Evolutionary conservation across 2,113 vertebrate species (phyloP).

Genomic region (Salvelinus fontinalis): DNA sequence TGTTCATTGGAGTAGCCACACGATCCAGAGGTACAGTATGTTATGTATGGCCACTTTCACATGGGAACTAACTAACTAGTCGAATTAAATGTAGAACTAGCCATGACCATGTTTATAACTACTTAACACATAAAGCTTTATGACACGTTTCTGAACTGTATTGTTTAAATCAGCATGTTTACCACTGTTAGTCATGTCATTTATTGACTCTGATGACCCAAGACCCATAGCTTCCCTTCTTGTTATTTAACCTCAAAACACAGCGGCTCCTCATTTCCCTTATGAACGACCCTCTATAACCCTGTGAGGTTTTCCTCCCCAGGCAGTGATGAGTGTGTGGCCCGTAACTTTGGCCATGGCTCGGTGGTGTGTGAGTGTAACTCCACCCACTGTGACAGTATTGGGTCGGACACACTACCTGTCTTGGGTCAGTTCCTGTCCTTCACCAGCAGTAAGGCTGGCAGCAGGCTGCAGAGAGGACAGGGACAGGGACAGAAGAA

Average conservation of each 20-base stretch:
- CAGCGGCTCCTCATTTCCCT: no score
- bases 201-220: no score
- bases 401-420: constrained; percentile 72
- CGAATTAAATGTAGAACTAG: background rate
- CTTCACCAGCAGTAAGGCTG: constrained; percentile 81
- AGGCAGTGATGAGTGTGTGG: constrained; percentile 72
- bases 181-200: background rate
- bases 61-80: background rate
- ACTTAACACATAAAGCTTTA: no score
- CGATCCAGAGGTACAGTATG: constrained; percentile 53
- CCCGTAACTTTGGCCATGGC: constrained; percentile 76
- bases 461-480: constrained; percentile 77
- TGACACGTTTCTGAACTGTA: no score
- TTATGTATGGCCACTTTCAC: background rate
- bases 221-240: background rate
- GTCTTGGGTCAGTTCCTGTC: constrained; percentile 69
- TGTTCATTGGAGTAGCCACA: constrained; percentile 35
- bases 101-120: no score
- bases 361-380: constrained; percentile 87
- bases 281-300: background rate
- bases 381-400: constrained; percentile 83
- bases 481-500: constrained; percentile 69
- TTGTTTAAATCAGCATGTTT: no score
- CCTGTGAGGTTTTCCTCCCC: constrained; percentile 5
- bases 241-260: no score